Conservation (phyloP, 2,888 invertebrate species). For the Cryptocheilus praepositus region DNA sequence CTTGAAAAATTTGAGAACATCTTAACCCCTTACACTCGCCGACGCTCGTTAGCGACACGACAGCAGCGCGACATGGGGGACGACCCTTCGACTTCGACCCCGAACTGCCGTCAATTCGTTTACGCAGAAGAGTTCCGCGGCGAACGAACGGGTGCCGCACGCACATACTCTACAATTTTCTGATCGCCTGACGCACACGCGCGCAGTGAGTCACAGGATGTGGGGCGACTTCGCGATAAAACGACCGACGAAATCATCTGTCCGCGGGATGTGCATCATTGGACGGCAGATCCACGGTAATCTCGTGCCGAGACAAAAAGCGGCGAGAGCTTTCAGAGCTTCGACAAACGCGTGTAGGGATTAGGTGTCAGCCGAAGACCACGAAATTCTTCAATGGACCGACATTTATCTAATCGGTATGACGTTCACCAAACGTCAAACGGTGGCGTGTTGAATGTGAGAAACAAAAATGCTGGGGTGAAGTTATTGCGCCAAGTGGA, state of each 20-base stretch:
- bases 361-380: too few relatives aligned
- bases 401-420: too few relatives aligned
- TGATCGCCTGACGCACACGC: not conserved
- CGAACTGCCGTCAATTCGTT: constrained; percentile 55
- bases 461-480: too few relatives aligned
- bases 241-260: constrained; percentile 30
- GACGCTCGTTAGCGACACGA: not conserved
- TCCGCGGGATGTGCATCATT: constrained; percentile 32
- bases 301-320: constrained; percentile 10
- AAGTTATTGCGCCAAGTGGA: too few relatives aligned
- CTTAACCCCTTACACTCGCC: not conserved
- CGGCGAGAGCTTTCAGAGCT: not conserved
- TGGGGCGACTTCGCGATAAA: constrained; percentile 41
- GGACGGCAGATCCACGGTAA: constrained; percentile 1
- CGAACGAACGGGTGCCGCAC: constrained; percentile 12
- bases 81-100: constrained; percentile 47
- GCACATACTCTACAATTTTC: too few relatives aligned
- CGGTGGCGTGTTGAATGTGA: too few relatives aligned
- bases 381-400: too few relatives aligned
- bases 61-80: constrained; percentile 24
- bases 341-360: too few relatives aligned
- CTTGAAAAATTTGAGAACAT: too few relatives aligned
- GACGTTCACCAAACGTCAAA: too few relatives aligned
- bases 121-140: constrained; percentile 33
- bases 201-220: constrained; percentile 48